Evolutionary conservation across 2,113 vertebrate species (phyloP).

Genomic region (Channa argus): DNA sequence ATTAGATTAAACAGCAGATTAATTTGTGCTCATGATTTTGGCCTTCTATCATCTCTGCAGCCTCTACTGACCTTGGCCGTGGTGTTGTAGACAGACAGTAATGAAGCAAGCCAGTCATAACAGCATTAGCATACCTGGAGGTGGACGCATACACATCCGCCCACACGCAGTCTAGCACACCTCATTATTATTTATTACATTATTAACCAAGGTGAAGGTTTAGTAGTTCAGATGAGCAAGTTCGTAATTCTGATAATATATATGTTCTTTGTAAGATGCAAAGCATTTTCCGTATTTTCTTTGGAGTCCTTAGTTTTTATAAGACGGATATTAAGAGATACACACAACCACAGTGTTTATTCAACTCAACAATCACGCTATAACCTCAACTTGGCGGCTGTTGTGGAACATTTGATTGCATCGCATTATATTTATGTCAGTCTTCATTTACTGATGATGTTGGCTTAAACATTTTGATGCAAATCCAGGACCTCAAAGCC

Average conservation of each 20-base stretch:
- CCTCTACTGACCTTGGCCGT: slow-evolving; percentile 78
- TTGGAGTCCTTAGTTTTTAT: background rate
- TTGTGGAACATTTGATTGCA: too few species aligned
- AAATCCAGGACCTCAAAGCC: too few species aligned
- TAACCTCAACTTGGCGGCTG: too few species aligned
- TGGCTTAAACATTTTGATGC: too few species aligned
- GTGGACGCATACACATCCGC: slow-evolving; percentile 46
- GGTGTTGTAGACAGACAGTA: slow-evolving; percentile 78
- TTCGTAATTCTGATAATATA: slow-evolving; percentile 48
- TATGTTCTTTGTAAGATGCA: slow-evolving; percentile 9
- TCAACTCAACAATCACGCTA: too few species aligned
- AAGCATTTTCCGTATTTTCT: background rate
- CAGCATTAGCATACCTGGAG: slow-evolving; percentile 75
- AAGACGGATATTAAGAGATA: too few species aligned
- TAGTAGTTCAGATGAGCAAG: slow-evolving; percentile 55
- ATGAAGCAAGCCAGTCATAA: slow-evolving; percentile 82
- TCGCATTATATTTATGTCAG: too few species aligned
- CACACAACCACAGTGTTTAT: too few species aligned
- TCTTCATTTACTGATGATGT: too few species aligned
- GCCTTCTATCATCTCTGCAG: slow-evolving; percentile 74
- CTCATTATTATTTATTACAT: slow-evolving; percentile 80
- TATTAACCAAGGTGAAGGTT: slow-evolving; percentile 69
- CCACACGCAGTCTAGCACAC: slow-evolving; percentile 32
- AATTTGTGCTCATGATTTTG: slow-evolving; percentile 76
- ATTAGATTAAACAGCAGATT: slow-evolving; percentile 84